Percentiles rank a stretch among this genome's conserved stretches.
Evolutionary conservation across 1,140 invertebrate genomes (phyloP).

Genomic region (Caenorhabditis inopinata): DNA sequence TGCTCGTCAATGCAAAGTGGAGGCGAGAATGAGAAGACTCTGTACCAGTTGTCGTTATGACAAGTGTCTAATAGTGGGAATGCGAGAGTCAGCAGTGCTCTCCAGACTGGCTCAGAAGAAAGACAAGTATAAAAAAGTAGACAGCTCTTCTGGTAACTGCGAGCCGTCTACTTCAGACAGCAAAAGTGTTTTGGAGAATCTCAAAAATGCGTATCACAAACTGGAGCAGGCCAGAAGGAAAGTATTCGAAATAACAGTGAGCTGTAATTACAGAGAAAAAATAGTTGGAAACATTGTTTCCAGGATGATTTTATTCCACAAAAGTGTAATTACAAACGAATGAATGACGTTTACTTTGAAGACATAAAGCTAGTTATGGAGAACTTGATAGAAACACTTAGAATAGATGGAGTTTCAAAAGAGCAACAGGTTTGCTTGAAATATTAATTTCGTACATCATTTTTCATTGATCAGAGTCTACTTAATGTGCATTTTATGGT

Average conservation of each 20-base stretch:
- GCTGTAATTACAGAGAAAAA: neutral
- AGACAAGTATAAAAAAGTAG: neutral
- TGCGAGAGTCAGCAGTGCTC: neutral
- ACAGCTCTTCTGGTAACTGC: neutral
- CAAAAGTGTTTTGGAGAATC: neutral
- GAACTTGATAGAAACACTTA: neutral
- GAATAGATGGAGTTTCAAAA: neutral
- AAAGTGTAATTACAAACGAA: neutral
- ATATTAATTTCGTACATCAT: neutral
- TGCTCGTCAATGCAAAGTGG: neutral
- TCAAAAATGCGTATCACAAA: neutral
- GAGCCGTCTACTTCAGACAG: neutral
- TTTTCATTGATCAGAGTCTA: neutral
- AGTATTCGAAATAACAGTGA: neutral
- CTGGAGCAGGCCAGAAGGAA: neutral
- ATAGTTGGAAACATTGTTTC: neutral
- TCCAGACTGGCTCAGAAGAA: neutral
- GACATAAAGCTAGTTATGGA: neutral
- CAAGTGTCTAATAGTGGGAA: neutral
- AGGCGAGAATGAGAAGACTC: neutral
- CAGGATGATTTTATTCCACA: neutral
- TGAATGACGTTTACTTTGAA: neutral
- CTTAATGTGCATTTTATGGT: neutral
- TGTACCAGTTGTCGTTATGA: slow-evolving; percentile 1
- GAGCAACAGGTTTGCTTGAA: neutral